Evolutionary conservation across 2,113 vertebrate genomes (phyloP), one percentile per base, ranked within the genome.

Genomic region (Probosciger aterrimus): DNA sequence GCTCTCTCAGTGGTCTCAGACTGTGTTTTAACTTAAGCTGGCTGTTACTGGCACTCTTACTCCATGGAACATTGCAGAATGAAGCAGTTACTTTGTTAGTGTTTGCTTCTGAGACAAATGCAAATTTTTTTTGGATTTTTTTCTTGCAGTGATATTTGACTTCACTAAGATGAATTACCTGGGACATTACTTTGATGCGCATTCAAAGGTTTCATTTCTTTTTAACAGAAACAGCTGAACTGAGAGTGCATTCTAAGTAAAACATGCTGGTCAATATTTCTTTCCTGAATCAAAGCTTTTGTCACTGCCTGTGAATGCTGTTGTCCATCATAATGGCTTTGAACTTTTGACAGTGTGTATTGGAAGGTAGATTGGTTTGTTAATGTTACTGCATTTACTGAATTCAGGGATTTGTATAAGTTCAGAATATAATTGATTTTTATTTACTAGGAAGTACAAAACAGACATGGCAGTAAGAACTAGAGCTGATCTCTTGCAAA

Each of bases 151-250:
- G 85, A 78, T 84, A 80, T 41, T 88, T 86, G 68, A 65, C 53
- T 93, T 83, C 81, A 83, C 74, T 84, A 25, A 94, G 68, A 93
- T 78, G 20, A 88, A 86, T 85, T 91, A 87, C 93, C 93, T 90
- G 85, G 80, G 50, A 83, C 60, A 3, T 77, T 37, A 79, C 94
- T 97, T 93, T 97, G 84, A 94, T 96, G 85, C 95, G 31, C 62
- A 92, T 94, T 97, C 93, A 82, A 85, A 96, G 93, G 60, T 93
- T 93, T 82, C 41, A 16, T 88, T 92, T 91, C 78, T 70, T 93
- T 97, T 86, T 71, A 82, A 49, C 68, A 95, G 81, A 52, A 96
- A 64, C 78, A 86, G 81, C 75, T 89, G 85, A 92, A 92, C 46
- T 90, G 70, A 63, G 84, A 77, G 69, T 73, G 62, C 83, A 62